Percentiles rank a stretch among this genome's conserved stretches.
These are phyloP conservation scores for Mastomys coucha DNA, from an alignment of 2,113 vertebrate species.

Conservation along the genomic window DNA sequence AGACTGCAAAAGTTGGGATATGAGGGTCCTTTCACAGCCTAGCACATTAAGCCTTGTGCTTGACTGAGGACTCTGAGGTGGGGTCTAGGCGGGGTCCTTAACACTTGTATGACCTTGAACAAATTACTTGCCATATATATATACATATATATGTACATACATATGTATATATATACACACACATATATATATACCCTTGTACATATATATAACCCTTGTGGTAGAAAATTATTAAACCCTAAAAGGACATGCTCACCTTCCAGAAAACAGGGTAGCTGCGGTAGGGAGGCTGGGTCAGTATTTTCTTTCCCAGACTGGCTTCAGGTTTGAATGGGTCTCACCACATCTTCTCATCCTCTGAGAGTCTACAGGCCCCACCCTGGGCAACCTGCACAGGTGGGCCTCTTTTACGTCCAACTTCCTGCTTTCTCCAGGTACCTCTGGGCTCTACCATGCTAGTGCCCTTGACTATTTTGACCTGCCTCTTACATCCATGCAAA, in stretches of 20 bases:
- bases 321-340: background rate
- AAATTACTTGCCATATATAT: background rate
- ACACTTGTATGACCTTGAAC: too few species aligned
- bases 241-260: background rate
- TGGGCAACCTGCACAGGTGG: background rate
- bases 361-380: background rate
- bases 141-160: background rate
- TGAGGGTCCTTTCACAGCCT: background rate
- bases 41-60: background rate
- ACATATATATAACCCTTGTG: background rate
- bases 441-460: background rate
- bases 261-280: background rate
- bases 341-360: background rate
- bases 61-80: background rate
- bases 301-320: background rate
- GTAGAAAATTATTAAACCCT: background rate
- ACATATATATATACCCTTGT: background rate
- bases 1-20: background rate
- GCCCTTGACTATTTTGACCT: background rate
- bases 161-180: background rate
- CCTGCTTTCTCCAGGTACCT: background rate
- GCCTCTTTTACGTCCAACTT: too few species aligned
- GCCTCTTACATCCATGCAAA: background rate
- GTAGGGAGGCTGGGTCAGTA: too few species aligned
- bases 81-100: background rate